phyloP scores from a whole-genome alignment of 2,113 vertebrate species.

The Takifugu flavidus region DNA sequence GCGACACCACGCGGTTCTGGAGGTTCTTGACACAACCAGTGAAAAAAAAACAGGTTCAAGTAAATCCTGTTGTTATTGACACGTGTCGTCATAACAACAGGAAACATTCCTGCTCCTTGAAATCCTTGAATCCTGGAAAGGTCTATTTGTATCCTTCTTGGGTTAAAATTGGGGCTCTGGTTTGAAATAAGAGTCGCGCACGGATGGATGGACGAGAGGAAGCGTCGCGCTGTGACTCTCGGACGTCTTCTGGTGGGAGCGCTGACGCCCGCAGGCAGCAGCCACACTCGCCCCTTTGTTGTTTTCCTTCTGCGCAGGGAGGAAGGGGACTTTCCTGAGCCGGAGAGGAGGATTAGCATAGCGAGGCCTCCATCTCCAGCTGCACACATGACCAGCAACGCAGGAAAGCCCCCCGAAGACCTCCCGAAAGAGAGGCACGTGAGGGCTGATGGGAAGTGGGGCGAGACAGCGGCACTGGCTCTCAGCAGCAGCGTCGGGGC shows the following conservation, averaged over 20 bases:
- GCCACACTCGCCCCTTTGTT: constrained; percentile 81
- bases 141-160: constrained; percentile 25
- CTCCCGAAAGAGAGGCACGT: constrained; percentile 54
- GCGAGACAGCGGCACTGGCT: constrained; percentile 49
- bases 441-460: constrained; percentile 36
- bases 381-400: constrained; percentile 73
- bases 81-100: no score
- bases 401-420: constrained; percentile 70
- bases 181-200: constrained; percentile 54
- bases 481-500: constrained; percentile 47
- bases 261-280: constrained; percentile 73
- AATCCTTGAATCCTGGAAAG: no score
- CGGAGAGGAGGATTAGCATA: constrained; percentile 73
- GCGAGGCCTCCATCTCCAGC: constrained; percentile 73
- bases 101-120: no score
- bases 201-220: constrained; percentile 62
- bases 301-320: constrained; percentile 73
- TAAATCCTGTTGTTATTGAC: no score
- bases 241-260: constrained; percentile 74
- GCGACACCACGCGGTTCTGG: background rate
- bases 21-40: no score
- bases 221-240: constrained; percentile 76
- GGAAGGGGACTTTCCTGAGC: constrained; percentile 75
- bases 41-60: no score
- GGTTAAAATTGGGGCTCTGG: constrained; percentile 44